These are phyloP conservation scores for Microcaecilia unicolor DNA, from an alignment of 2,797 vertebrate species.

Conservation along the genomic window DNA sequence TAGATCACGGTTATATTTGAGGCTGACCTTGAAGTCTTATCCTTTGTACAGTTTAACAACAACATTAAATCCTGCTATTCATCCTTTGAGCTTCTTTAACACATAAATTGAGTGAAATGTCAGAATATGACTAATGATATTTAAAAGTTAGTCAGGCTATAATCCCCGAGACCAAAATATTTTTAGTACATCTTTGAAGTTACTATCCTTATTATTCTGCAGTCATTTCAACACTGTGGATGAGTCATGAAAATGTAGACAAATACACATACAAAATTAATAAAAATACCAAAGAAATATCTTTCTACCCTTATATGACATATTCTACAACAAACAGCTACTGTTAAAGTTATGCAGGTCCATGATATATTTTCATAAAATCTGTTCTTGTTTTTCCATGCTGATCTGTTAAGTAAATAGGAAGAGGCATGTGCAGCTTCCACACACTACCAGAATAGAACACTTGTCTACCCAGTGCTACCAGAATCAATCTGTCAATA, in stretches of 20 bases:
- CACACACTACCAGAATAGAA: no score
- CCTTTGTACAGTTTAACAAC: no score
- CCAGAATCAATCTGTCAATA: no score
- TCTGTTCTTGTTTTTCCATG: no score
- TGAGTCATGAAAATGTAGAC: conserved; percentile 7
- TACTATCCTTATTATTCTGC: conserved; percentile 10
- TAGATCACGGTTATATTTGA: no score
- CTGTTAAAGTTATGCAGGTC: no score
- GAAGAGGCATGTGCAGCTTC: no score
- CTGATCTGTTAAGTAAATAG: no score
- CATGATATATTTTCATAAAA: no score
- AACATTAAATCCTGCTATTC: no score
- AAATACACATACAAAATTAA: neutral
- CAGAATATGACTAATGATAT: conserved; percentile 10
- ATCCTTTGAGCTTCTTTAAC: conserved; percentile 7
- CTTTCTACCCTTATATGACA: neutral
- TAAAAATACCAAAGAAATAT: neutral
- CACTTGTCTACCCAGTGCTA: no score
- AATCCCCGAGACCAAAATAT: neutral
- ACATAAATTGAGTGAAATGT: conserved; percentile 3
- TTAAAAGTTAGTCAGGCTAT: neutral
- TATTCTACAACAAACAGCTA: no score
- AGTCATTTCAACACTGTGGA: conserved; percentile 8
- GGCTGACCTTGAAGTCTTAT: conserved; percentile 16
- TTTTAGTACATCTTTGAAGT: conserved; percentile 3